Percentiles rank a stretch among this genome's conserved stretches.
Evolutionary conservation across 2,113 vertebrate species (phyloP).

Genomic region (Austrofundulus limnaeus): DNA sequence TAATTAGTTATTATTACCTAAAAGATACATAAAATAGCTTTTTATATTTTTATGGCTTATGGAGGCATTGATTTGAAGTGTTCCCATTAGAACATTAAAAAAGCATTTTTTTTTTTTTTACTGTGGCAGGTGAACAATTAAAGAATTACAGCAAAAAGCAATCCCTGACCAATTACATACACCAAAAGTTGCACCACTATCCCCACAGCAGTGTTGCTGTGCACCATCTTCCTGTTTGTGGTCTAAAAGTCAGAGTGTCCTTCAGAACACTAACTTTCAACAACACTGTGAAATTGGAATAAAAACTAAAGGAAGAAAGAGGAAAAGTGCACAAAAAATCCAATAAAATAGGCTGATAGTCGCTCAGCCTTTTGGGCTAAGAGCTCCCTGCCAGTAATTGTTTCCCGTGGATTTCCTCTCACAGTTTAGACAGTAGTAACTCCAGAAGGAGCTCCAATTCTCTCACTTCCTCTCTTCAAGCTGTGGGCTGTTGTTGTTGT

Average conservation of each 20-base stretch:
- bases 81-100: too few relatives aligned
- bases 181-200: neutral
- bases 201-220: neutral
- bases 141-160: too few relatives aligned
- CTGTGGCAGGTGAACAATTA: too few relatives aligned
- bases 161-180: neutral
- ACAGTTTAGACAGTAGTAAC: slow-evolving; percentile 24
- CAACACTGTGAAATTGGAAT: slow-evolving; percentile 27
- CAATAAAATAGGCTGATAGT: neutral
- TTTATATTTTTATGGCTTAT: too few relatives aligned
- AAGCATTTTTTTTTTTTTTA: too few relatives aligned
- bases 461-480: slow-evolving; percentile 11
- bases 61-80: too few relatives aligned
- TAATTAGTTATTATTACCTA: too few relatives aligned
- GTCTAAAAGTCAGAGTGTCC: slow-evolving; percentile 20
- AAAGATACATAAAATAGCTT: too few relatives aligned
- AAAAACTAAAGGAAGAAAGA: slow-evolving; percentile 4
- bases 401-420: slow-evolving; percentile 35
- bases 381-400: slow-evolving; percentile 35
- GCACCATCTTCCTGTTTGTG: slow-evolving; percentile 8
- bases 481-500: slow-evolving; percentile 46
- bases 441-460: slow-evolving; percentile 9
- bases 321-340: neutral
- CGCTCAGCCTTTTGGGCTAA: slow-evolving; percentile 14
- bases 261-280: slow-evolving; percentile 7